Evolutionary conservation across 2,113 vertebrate genomes (phyloP).

Genomic region (Ophiodon elongatus): DNA sequence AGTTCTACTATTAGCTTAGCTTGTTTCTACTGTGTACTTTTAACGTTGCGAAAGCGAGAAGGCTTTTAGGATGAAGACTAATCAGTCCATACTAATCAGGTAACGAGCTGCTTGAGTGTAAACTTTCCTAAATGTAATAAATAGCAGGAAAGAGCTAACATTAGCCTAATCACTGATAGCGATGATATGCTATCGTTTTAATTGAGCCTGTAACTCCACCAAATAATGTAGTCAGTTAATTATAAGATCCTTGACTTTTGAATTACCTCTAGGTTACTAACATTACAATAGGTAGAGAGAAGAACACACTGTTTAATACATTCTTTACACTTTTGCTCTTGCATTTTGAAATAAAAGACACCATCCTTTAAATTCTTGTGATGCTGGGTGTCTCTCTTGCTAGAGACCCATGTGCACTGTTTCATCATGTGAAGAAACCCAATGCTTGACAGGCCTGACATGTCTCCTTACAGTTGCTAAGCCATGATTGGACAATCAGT

Average conservation of each 20-base stretch:
- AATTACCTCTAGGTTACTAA: neutral
- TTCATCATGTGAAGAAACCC: conserved; percentile 12
- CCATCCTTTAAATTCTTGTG: neutral
- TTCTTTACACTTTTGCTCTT: neutral
- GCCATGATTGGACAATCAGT: conserved; percentile 16
- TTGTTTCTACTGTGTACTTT: neutral
- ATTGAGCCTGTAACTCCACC: neutral
- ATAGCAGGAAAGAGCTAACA: neutral
- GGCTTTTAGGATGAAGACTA: neutral
- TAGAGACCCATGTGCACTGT: neutral
- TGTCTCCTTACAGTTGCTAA: neutral
- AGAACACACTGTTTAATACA: neutral
- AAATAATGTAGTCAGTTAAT: neutral
- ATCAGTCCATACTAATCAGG: too few species aligned
- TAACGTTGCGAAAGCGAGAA: neutral
- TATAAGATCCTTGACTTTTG: neutral
- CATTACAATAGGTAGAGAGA: neutral
- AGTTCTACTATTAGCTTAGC: neutral
- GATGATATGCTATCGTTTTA: neutral
- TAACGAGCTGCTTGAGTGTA: neutral
- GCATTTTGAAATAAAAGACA: neutral
- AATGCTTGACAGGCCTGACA: conserved; percentile 7
- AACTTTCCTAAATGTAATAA: neutral
- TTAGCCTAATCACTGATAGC: neutral
- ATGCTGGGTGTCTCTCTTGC: neutral